Conservation (phyloP, 2,888 invertebrate species). For the Hymenopus coronatus region DNA sequence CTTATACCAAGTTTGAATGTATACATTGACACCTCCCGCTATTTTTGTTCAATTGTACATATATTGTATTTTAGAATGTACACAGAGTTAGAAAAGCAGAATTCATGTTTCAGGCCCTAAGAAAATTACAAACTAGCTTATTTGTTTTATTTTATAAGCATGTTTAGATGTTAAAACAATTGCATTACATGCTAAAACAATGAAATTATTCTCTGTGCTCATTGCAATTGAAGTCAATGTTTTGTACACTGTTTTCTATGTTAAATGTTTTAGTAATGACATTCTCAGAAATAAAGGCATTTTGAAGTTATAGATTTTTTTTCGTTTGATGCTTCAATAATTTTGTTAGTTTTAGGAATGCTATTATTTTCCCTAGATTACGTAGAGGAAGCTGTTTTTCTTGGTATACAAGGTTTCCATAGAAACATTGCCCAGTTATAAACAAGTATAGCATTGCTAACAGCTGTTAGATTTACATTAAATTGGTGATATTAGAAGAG, state of each 20-base stretch:
- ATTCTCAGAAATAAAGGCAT: background rate
- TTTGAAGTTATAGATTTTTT: background rate
- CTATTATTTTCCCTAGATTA: no score
- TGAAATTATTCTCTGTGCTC: background rate
- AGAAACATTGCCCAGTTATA: no score
- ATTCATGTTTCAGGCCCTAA: background rate
- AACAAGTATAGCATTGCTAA: no score
- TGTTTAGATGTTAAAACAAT: background rate
- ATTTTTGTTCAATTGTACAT: background rate
- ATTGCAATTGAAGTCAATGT: background rate
- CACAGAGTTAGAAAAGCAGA: background rate
- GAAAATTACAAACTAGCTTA: background rate
- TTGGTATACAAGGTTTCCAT: no score
- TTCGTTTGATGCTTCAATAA: background rate
- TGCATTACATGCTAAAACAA: background rate
- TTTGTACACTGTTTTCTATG: background rate
- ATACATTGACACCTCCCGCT: background rate
- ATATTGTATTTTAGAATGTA: background rate
- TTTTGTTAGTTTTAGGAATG: no score
- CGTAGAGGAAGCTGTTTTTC: no score
- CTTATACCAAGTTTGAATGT: background rate
- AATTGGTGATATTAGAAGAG: no score
- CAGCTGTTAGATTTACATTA: no score
- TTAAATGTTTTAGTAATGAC: background rate
- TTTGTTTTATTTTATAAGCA: background rate